These are phyloP conservation scores for Lepetodrilus schrolli DNA, from an alignment of 2,888 invertebrate species.

Conservation along the genomic window DNA sequence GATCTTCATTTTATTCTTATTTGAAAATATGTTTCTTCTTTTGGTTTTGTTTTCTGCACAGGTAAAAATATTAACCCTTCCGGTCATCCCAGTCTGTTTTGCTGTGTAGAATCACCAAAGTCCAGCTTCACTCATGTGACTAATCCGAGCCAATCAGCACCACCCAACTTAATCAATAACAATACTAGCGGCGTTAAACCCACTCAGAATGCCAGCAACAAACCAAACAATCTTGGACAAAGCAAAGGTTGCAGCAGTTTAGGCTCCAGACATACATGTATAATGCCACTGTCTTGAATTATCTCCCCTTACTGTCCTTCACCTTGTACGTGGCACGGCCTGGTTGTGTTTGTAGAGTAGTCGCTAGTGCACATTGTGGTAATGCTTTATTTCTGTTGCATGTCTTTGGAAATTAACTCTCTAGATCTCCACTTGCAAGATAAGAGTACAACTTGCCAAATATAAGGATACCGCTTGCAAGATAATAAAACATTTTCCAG, in stretches of 20 bases:
- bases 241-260: constrained; percentile 13
- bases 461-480: too few species aligned
- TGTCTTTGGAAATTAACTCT: too few species aligned
- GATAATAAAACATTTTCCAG: too few species aligned
- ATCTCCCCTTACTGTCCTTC: too few species aligned
- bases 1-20: too few species aligned
- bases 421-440: too few species aligned
- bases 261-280: neutral
- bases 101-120: constrained; percentile 2
- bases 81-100: neutral
- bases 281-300: too few species aligned
- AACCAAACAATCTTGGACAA: constrained; percentile 11
- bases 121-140: neutral
- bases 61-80: neutral
- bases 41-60: constrained; percentile 12
- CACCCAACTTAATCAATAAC: constrained; percentile 5
- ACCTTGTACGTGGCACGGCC: too few species aligned
- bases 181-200: neutral
- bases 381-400: too few species aligned
- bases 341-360: too few species aligned
- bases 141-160: neutral
- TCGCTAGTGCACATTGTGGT: too few species aligned
- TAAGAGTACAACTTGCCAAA: too few species aligned
- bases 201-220: neutral
- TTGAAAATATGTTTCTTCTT: neutral